phyloP scores from a whole-genome alignment of 2,888 invertebrate species.

The Noctua fimbriata region DNA sequence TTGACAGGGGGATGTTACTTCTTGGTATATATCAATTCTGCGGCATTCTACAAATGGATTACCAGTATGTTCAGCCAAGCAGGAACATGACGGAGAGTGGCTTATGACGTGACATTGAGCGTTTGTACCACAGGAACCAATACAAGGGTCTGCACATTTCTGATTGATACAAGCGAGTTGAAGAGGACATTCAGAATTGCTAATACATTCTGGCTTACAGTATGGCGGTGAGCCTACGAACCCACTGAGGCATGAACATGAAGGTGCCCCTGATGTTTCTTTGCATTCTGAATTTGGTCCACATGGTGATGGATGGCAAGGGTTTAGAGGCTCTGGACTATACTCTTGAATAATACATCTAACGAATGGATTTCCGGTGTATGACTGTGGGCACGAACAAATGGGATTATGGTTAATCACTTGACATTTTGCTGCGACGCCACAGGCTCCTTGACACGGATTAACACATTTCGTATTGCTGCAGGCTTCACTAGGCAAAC shows the following conservation, averaged over 20 bases:
- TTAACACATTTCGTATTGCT: constrained; percentile 94
- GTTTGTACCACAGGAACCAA: constrained; percentile 93
- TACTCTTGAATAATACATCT: constrained; percentile 90
- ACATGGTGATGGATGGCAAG: constrained; percentile 95
- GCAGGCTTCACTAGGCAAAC: constrained; percentile 93
- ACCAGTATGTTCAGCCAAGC: constrained; percentile 92
- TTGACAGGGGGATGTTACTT: constrained; percentile 89
- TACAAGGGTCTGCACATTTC: constrained; percentile 94
- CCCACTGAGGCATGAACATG: constrained; percentile 93
- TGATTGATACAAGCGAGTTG: constrained; percentile 93
- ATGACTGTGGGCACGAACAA: constrained; percentile 92
- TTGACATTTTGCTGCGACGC: constrained; percentile 93
- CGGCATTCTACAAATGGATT: constrained; percentile 94
- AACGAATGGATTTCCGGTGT: constrained; percentile 94
- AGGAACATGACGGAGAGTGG: constrained; percentile 93
- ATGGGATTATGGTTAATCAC: constrained; percentile 95
- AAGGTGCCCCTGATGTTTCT: constrained; percentile 92
- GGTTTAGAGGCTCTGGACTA: constrained; percentile 89
- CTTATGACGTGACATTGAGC: constrained; percentile 94
- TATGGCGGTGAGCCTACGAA: constrained; percentile 93
- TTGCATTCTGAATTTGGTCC: constrained; percentile 95
- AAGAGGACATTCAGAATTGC: constrained; percentile 93
- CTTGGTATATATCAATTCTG: constrained; percentile 79
- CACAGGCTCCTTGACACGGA: constrained; percentile 96
- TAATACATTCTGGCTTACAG: constrained; percentile 95